A percentile compares a stretch with the other conserved stretches of the same genome.
phyloP scores from a whole-genome alignment of 2,113 vertebrate species.

The Callopanchax toddi region DNA sequence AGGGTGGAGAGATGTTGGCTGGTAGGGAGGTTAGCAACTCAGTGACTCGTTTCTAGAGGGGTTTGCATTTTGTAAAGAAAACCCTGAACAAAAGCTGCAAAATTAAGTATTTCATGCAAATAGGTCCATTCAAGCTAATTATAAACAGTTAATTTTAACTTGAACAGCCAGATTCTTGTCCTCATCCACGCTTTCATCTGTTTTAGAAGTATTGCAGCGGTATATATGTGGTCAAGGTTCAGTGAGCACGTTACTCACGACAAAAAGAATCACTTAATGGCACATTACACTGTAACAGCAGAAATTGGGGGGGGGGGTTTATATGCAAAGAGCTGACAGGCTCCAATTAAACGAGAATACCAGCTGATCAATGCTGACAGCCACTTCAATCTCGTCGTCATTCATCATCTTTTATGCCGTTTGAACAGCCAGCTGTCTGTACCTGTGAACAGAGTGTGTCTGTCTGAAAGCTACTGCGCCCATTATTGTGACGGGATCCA shows the following conservation, averaged over 20 bases:
- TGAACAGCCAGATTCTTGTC: too few relatives aligned
- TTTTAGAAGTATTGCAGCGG: constrained; percentile 43
- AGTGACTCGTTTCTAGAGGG: too few relatives aligned
- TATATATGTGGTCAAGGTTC: constrained; percentile 46
- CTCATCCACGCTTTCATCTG: constrained; percentile 8
- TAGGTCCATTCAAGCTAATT: too few relatives aligned
- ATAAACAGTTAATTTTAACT: too few relatives aligned
- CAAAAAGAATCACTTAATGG: constrained; percentile 59
- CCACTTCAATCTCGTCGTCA: constrained; percentile 45
- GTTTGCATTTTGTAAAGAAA: too few relatives aligned
- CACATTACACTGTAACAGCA: constrained; percentile 49
- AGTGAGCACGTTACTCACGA: constrained; percentile 44
- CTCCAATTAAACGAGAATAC: constrained; percentile 72
- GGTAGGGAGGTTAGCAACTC: too few relatives aligned
- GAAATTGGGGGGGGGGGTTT: constrained; percentile 21
- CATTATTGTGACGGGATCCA: constrained; percentile 51
- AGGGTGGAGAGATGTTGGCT: too few relatives aligned
- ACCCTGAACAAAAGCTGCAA: too few relatives aligned
- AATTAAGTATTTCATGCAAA: too few relatives aligned
- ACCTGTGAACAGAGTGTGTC: constrained; percentile 44
- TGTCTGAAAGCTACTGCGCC: constrained; percentile 45
- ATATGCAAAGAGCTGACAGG: constrained; percentile 51
- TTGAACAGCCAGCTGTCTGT: constrained; percentile 42
- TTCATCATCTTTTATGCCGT: constrained; percentile 65
- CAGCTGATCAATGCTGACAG: constrained; percentile 61